phyloP scores from a whole-genome alignment of 2,888 invertebrate genomes.

The Clusia tigrina region DNA sequence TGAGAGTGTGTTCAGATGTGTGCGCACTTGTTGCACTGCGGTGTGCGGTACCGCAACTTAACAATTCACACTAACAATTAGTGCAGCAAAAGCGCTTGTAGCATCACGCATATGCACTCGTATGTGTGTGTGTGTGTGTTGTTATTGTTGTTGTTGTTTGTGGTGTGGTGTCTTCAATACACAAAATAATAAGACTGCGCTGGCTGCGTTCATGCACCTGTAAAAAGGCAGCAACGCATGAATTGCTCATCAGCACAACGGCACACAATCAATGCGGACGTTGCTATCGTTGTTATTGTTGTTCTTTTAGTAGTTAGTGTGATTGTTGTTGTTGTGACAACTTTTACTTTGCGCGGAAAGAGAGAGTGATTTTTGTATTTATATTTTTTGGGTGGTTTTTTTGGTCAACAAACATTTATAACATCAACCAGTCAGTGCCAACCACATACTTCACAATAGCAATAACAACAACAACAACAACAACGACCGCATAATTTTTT shows the following conservation, averaged over 20 bases:
- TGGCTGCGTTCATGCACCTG: conserved; percentile 14
- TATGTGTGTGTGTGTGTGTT: no score
- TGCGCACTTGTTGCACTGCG: background rate
- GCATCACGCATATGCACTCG: background rate
- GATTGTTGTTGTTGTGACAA: conserved; percentile 35
- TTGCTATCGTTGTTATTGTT: background rate
- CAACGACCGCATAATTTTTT: conserved; percentile 22
- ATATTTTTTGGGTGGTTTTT: conserved; percentile 15
- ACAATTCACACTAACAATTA: background rate
- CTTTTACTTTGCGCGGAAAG: conserved; percentile 60
- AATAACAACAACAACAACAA: background rate
- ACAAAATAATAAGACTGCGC: no score
- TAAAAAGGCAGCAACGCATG: conserved; percentile 7
- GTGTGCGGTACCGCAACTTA: background rate
- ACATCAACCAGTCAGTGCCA: background rate
- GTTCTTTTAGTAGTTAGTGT: no score
- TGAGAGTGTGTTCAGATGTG: background rate
- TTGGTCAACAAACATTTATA: background rate
- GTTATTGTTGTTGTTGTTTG: no score
- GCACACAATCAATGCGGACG: conserved; percentile 13
- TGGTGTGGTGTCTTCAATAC: no score
- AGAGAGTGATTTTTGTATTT: conserved; percentile 54
- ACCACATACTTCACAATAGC: background rate
- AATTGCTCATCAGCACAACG: conserved; percentile 9
- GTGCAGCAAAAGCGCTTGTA: background rate